Evolutionary conservation across 2,113 vertebrate species (phyloP).

Genomic region (Physeter macrocephalus): DNA sequence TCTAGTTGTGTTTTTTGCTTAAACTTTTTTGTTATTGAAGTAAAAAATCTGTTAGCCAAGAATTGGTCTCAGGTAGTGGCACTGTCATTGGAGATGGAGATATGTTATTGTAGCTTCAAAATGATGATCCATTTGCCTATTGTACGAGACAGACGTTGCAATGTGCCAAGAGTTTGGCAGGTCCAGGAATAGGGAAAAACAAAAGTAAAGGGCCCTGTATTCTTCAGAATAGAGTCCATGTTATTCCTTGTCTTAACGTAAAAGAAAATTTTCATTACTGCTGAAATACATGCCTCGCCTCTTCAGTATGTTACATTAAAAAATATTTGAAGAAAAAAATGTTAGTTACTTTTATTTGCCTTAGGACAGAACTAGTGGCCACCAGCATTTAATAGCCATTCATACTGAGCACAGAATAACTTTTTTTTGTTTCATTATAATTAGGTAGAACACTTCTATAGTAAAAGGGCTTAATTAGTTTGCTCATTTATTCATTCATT

Average conservation of each 20-base stretch:
- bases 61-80: neutral
- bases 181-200: neutral
- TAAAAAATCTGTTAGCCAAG: neutral
- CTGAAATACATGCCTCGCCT: neutral
- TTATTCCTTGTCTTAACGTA: neutral
- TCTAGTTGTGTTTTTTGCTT: neutral
- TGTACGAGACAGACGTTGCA: neutral
- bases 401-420: neutral
- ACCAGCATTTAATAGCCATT: conserved; percentile 4
- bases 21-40: neutral
- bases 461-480: neutral
- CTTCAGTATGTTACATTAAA: neutral
- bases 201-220: neutral
- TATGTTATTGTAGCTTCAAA: neutral
- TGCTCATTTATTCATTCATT: neutral
- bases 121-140: neutral
- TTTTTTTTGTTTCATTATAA: conserved; percentile 5
- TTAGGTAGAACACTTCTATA: neutral
- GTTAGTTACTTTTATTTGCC: neutral
- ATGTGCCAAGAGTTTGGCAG: neutral
- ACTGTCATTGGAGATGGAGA: neutral
- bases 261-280: conserved; percentile 20
- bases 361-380: neutral
- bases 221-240: neutral
- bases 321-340: neutral